Evolutionary conservation across 1,140 invertebrate genomes (phyloP), one percentile per base, ranked within the genome.

Genomic region (Gonioctena quinquepunctata): DNA sequence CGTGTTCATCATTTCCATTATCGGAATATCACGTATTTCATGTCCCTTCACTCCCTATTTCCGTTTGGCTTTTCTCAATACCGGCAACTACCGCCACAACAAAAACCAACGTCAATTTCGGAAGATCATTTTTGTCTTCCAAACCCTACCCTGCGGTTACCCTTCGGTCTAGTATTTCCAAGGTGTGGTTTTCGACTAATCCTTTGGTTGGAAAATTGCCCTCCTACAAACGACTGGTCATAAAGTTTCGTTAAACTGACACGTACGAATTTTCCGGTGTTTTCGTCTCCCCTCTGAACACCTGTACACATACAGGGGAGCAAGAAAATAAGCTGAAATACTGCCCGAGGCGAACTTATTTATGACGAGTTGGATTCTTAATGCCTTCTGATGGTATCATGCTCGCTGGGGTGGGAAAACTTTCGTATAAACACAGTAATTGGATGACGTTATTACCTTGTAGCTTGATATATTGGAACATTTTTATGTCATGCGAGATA

Each of bases 221-320:
- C 13, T 3, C 4, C 13, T 25, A 60, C 26, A 19, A 11, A 26
- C 25, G n/a, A 3, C 25, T 23, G 25, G 57, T 23, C 16, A 60
- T 60, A 60, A 60, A 60, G n/a, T 60, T 23, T 60, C 57, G 22
- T 60, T 60, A 60, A 60, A 60, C 57, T 18, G 57, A 60, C 57
- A 60, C 25, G 57, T 23, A 26, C 21, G 57, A 54, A 21, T 54
- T 54, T 54, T 54, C 52, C 52, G 8, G 57, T 23, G 3, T 23
- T 25, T 25, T 60, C 25, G 21, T 27, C 25, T 23, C 25, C 25
- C 18, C 22, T 27, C 11, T 11, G 25, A 60, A 60, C 57, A 60
- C 57, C 57, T 60, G 57, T 60, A 60, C 57, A 22, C 19, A 23
- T 60, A n/a, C 25, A 60, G 57, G 25, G 57, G 25, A 27, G 18